phyloP scores from a whole-genome alignment of 2,888 invertebrate genomes.

The Melanostoma scalare region DNA sequence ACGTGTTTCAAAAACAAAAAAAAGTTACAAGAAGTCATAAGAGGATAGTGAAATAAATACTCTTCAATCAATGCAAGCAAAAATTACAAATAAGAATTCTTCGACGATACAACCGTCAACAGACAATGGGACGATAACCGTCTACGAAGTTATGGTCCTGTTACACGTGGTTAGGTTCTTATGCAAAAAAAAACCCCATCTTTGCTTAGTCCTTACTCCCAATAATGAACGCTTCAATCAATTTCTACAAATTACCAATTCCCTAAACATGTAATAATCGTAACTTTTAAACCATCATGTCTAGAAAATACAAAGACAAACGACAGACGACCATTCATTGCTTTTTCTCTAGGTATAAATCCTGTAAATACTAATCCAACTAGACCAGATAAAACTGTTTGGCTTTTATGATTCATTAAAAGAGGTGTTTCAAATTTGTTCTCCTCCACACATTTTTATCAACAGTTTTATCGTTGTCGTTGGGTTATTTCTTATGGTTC shows the following conservation, averaged over 20 bases:
- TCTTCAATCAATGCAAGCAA: too few relatives aligned
- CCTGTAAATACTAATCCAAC: background rate
- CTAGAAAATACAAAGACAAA: background rate
- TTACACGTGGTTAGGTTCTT: too few relatives aligned
- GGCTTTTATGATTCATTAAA: constrained; percentile 63
- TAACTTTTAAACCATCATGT: background rate
- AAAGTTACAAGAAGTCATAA: too few relatives aligned
- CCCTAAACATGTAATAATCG: constrained; percentile 1
- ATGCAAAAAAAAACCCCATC: too few relatives aligned
- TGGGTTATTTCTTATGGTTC: background rate
- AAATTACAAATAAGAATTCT: too few relatives aligned
- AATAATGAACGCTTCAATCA: background rate
- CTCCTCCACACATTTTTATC: constrained; percentile 33
- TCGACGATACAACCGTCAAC: too few relatives aligned
- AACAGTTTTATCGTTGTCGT: constrained; percentile 47
- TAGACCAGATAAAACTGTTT: constrained; percentile 29
- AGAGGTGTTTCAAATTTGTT: constrained; percentile 65
- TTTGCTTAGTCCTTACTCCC: background rate
- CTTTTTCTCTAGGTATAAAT: background rate
- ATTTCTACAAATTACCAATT: constrained; percentile 22
- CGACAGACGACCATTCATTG: background rate
- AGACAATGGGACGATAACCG: too few relatives aligned
- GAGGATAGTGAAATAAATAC: too few relatives aligned
- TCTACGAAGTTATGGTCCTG: too few relatives aligned
- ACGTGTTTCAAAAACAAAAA: too few relatives aligned